phyloP scores from a whole-genome alignment of 2,113 vertebrate genomes.

The Andinoacara biseriatus region DNA sequence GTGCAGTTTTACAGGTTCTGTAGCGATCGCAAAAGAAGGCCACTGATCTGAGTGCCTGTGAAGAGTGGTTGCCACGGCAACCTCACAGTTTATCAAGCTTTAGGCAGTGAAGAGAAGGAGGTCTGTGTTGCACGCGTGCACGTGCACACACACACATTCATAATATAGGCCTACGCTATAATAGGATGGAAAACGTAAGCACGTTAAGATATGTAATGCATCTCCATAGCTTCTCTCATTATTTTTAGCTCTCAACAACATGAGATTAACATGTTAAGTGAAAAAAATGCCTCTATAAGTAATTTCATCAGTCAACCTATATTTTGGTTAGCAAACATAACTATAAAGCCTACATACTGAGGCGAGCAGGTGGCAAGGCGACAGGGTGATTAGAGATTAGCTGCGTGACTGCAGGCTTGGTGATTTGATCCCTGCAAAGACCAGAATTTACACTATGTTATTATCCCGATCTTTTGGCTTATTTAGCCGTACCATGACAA shows the following conservation, averaged over 20 bases:
- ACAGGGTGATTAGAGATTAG: constrained; percentile 69
- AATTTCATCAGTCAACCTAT: constrained; percentile 5
- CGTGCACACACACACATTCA: neutral
- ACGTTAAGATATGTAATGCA: neutral
- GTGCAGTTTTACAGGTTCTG: constrained; percentile 56
- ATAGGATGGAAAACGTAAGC: neutral
- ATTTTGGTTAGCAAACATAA: constrained; percentile 36
- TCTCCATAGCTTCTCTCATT: neutral
- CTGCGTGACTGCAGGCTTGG: constrained; percentile 57
- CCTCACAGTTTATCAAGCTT: constrained; percentile 80
- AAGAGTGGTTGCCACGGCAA: constrained; percentile 75
- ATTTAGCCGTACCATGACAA: constrained; percentile 30
- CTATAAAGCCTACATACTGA: constrained; percentile 26
- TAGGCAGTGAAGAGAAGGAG: constrained; percentile 50
- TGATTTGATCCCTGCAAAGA: constrained; percentile 55
- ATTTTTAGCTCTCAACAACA: neutral
- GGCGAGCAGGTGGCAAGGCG: constrained; percentile 60
- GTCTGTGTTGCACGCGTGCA: constrained; percentile 22
- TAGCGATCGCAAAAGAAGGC: constrained; percentile 62
- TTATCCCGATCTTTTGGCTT: constrained; percentile 20
- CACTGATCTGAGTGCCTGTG: constrained; percentile 67
- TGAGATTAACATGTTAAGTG: constrained; percentile 17
- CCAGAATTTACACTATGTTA: constrained; percentile 41
- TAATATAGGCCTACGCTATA: neutral
- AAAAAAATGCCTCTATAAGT: constrained; percentile 14